Base-by-base conservation (phyloP, 2,797 vertebrate genomes). In the Syngnathus acus region DNA sequence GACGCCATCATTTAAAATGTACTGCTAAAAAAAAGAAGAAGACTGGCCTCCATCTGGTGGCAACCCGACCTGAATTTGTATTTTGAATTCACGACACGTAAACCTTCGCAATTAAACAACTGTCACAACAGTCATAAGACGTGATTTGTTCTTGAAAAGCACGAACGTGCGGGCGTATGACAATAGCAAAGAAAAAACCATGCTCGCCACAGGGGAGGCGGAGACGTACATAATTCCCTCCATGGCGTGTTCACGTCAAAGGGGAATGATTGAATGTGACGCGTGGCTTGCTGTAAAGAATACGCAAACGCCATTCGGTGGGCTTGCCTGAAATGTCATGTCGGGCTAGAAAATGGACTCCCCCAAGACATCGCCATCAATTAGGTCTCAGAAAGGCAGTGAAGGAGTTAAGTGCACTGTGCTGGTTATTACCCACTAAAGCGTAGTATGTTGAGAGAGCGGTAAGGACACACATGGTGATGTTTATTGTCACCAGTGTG, bases 171-270 rank as follows among this genome's bases (percentile, higher is more conserved):
- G 11, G 42, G 26, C 45, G 5, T 21, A 60, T 57, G 43, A 48
- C 21, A 0, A 65, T 23, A 57, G 45, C 62, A 51, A 65, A 64
- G 64, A 61, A n/a, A 11, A 62, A 21, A 64, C n/a, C n/a, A n/a
- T n/a, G 54, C 38, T 64, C 16, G 43, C 70, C 60, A 58, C 40
- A 65, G 42, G 43, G 67, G 64, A 79, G 75, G 70, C 11, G 47
- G 53, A 47, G 75, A 82, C 62, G 74, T 73, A 70, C 72, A 82
- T 74, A 79, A 84, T 60, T 75, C 74, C 68, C 26, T 64, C 61
- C 60, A 79, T 84, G 70, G 79, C 70, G 61, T 66, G 47, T 67
- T 69, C 76, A 78, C 21, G 13, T 9, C 42, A 23, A 23, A 45
- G 23, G 42, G 17, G 42, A 21, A 23, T 62, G 26, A 62, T 62